Base-by-base conservation (phyloP, 92 coral and sea anemone species). In the Bergia sp. region DNA sequence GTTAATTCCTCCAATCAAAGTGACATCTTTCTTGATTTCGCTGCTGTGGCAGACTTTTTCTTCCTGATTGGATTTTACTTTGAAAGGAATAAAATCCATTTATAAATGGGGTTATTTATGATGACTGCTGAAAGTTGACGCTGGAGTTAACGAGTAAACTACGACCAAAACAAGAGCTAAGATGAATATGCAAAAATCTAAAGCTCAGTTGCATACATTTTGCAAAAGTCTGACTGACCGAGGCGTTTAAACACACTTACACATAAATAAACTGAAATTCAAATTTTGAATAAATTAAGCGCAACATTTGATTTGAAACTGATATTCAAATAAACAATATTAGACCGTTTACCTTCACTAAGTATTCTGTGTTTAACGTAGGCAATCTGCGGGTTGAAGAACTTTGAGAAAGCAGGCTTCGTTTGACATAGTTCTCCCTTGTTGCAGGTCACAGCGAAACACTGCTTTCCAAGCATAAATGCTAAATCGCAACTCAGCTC, bases 1-100 rank as follows among this genome's bases (percentile, higher is more conserved):
- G 90, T 93, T 91, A 43, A 97, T 97, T 42, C 99, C 99, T 7
- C 99, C 99, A 37, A 94, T 92, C 43, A 97, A 86, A 2, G 99
- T 97, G 90, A 97, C 99, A 90, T 94, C 95, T 77, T 93, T 92
- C 82, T 94, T 92, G 29, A 94, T 90, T 73, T 85, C 78, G 50
- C 96, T 97, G 47, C 90, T 80, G 74, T 91, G 95, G 65, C 99
- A 97, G 66, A 88, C 90, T n/a, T 84, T 88, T 23, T 86, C 87
- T 55, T 82, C 43, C 45, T 69, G 36, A 45, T 84, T 65, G 58
- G 65, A n/a, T 69, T 37, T 39, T 15, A 37, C 78, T 69, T 42
- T 71, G 41, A 53, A 69, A 45, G 64, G 20, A 39, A 18, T 20
- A 82, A 82, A 11, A 47, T 40, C 21, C 7, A 40, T n/a, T 20